Evolutionary conservation across 2,113 vertebrate genomes (phyloP).

Genomic region (Halcyon senegalensis): DNA sequence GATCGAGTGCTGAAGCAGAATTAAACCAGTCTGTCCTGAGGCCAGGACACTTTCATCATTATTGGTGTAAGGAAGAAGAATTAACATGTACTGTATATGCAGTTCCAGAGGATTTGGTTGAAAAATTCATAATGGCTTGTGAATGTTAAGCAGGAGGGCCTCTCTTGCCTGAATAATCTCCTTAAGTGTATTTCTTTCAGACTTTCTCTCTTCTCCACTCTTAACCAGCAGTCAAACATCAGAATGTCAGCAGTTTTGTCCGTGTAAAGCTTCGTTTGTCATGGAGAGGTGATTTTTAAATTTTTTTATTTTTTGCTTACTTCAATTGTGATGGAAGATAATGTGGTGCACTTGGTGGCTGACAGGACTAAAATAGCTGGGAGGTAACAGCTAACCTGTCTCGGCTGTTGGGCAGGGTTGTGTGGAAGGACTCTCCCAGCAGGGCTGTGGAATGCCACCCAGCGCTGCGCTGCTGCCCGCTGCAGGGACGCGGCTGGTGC

Average conservation of each 20-base stretch:
- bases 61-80: not conserved
- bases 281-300: not conserved
- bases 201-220: not conserved
- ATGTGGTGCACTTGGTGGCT: not conserved
- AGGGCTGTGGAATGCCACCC: not conserved
- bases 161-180: not conserved
- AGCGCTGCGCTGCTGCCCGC: not conserved
- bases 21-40: not conserved
- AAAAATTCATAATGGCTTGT: not conserved
- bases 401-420: not conserved
- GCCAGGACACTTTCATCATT: not conserved
- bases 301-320: not conserved
- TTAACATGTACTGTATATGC: not conserved
- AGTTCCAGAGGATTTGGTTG: constrained; percentile 9
- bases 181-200: not conserved
- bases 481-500: too few relatives aligned
- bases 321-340: not conserved
- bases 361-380: not conserved
- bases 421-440: not conserved
- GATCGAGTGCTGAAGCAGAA: constrained; percentile 38
- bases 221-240: not conserved
- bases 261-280: not conserved
- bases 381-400: not conserved
- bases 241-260: not conserved
- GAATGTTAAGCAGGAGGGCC: not conserved